These are phyloP conservation scores for Lerista edwardsae DNA, from an alignment of 2,797 vertebrate genomes.

Conservation along the genomic window DNA sequence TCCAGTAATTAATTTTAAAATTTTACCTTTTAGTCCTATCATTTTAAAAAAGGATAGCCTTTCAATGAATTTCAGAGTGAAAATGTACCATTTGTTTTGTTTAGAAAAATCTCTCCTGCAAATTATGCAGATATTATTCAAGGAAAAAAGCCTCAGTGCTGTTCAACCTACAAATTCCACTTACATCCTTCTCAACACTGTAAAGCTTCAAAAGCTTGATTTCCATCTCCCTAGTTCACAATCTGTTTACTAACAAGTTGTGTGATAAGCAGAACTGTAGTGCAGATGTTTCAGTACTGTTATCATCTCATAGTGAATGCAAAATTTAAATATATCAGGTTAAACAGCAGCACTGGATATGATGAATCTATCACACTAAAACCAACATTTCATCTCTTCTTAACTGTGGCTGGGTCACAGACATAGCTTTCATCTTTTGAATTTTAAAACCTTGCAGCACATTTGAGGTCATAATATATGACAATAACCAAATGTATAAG, in stretches of 20 bases:
- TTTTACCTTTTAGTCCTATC: slow-evolving; percentile 14
- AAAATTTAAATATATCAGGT: slow-evolving; percentile 39
- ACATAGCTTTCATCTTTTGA: not conserved
- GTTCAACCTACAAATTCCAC: slow-evolving; percentile 51
- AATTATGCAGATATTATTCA: slow-evolving; percentile 43
- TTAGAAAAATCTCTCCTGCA: slow-evolving; percentile 38
- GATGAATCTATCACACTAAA: not conserved
- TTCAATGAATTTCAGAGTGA: slow-evolving; percentile 7
- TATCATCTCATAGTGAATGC: slow-evolving; percentile 15
- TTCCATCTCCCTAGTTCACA: slow-evolving; percentile 55
- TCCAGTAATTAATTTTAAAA: slow-evolving; percentile 22
- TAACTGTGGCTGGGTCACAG: not conserved
- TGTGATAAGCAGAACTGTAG: slow-evolving; percentile 45
- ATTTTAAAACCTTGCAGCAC: slow-evolving; percentile 1
- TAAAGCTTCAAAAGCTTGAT: slow-evolving; percentile 46
- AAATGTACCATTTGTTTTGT: slow-evolving; percentile 31
- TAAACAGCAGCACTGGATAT: slow-evolving; percentile 10
- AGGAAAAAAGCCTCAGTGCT: slow-evolving; percentile 40
- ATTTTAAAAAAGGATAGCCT: not conserved
- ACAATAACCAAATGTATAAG: not conserved
- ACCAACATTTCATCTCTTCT: not conserved
- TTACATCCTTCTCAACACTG: slow-evolving; percentile 34
- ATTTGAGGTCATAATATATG: not conserved
- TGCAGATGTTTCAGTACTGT: slow-evolving; percentile 27
- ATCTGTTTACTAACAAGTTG: slow-evolving; percentile 41